These are phyloP conservation scores for Chaenocephalus aceratus DNA, from an alignment of 2,113 vertebrate species.

Conservation along the genomic window DNA sequence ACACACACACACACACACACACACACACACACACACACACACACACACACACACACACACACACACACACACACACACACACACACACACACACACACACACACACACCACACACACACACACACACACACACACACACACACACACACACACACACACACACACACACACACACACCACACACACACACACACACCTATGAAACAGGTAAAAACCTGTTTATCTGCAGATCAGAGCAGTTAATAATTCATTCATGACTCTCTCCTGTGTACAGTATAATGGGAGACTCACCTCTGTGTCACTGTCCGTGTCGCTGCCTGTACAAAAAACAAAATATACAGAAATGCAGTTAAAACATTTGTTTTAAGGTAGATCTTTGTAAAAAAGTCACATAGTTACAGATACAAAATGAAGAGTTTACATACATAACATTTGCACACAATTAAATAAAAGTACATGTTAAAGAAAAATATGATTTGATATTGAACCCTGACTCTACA, in stretches of 20 bases:
- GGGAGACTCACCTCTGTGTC: slow-evolving; percentile 89
- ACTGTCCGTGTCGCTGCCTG: slow-evolving; percentile 97
- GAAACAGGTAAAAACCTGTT: slow-evolving; percentile 67
- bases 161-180: slow-evolving; percentile 29
- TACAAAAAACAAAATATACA: slow-evolving; percentile 66
- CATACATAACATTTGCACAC: neutral
- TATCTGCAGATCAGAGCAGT: slow-evolving; percentile 19
- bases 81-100: slow-evolving; percentile 17
- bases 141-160: slow-evolving; percentile 15
- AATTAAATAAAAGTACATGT: neutral
- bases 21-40: no score
- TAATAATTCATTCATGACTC: slow-evolving; percentile 51
- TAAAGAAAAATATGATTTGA: neutral
- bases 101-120: no score
- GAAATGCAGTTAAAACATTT: slow-evolving; percentile 5
- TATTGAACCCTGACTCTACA: neutral
- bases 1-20: slow-evolving; percentile 17
- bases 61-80: slow-evolving; percentile 13
- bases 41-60: slow-evolving; percentile 8
- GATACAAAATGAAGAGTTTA: neutral
- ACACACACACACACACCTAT: slow-evolving; percentile 10
- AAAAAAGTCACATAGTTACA: neutral
- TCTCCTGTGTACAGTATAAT: neutral
- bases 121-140: slow-evolving; percentile 5
- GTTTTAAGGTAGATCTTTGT: neutral